Base-by-base conservation (phyloP, 2,797 vertebrate genomes). In the Danionella dracula region DNA sequence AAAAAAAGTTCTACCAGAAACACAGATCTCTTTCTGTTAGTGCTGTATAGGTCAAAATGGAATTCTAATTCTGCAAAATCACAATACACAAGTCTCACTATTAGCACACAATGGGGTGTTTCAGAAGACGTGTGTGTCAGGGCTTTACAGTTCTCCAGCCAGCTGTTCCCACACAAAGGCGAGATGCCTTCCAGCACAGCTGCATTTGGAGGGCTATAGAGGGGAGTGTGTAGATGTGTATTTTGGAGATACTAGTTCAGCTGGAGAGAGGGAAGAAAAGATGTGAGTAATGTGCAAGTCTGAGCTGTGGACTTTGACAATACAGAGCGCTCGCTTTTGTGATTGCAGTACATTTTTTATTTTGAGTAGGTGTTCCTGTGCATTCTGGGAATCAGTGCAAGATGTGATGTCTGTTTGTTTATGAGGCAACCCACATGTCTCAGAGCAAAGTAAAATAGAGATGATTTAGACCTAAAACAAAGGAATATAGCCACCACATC, bases 91-190 rank as follows among this genome's bases (percentile, higher is more conserved):
- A 45, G 37, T 31, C 59, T 57, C 63, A 44, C 73, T 75, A 70
- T 73, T 70, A 57, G 12, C 60, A 51, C 46, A 77, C 66, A 71
- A 73, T 75, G 68, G 60, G 60, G 41, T 53, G 20, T 74, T 76
- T 73, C 41, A 76, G 63, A 29, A 32, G 56, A 50, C 45, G 63
- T 65, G 69, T 77, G 73, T 78, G 76, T 72, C 75, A 70, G 53
- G 48, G 16, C 44, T 45, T 57, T 75, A 46, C 55, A 44, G 82
- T 76, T 82, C 78, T 79, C 72, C 54, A 71, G 83, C 82, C 84
- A 86, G 85, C 81, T 88, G 83, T 81, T 82, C 78, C 75, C 71
- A 68, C 66, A 70, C 53, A 70, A 62, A 59, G 15, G 13, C 42
- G 7, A 4, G 16, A 57, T 59, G 32, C 53, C 27, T 73, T 71